Evolutionary conservation across 2,797 vertebrate genomes (phyloP), one percentile per base, ranked within the genome.

Genomic region (Ammospiza maritima): DNA sequence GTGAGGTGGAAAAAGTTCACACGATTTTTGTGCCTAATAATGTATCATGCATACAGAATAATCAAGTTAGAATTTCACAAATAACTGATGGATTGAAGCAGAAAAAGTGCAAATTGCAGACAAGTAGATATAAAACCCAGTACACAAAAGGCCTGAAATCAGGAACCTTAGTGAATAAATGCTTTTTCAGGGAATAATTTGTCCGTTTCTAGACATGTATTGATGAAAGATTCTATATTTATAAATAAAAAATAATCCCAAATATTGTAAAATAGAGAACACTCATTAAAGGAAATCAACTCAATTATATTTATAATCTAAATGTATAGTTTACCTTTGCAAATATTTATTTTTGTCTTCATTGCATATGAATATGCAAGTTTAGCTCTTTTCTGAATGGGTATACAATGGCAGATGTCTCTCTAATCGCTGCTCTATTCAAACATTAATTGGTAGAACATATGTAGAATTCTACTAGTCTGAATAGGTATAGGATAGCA

Each of bases 401-500:
- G 75, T 88, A 80, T 96, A 98, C 97, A 98, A 98, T 97, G 94
- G 94, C 97, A 98, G 96, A 96, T 97, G 96, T 97, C 96, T 96
- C 93, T 96, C 93, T 98, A 98, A 98, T 98, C 83, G 94, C 82
- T 97, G 79, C 66, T 88, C 96, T 97, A 97, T 97, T 97, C 97
- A 97, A 92, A 95, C 93, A 95, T 93, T 97, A 97, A 98, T 98
- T 93, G 95, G 94, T 97, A 96, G 96, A 96, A 97, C 94, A 97
- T 97, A 97, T 89, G 82, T 97, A 96, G 96, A 97, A 97, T 94
- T 95, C 96, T 94, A 91, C 85, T 82, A 34, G 89, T 94, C 92
- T 97, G 97, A 98, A 97, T 97, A 98, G 98, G 97, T 97, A 96
- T 97, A 97, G 95, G 97, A 97, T 97, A 97, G 96, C 95, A 95